phyloP scores from a whole-genome alignment of 2,797 vertebrate species.

The Cynopterus sphinx region DNA sequence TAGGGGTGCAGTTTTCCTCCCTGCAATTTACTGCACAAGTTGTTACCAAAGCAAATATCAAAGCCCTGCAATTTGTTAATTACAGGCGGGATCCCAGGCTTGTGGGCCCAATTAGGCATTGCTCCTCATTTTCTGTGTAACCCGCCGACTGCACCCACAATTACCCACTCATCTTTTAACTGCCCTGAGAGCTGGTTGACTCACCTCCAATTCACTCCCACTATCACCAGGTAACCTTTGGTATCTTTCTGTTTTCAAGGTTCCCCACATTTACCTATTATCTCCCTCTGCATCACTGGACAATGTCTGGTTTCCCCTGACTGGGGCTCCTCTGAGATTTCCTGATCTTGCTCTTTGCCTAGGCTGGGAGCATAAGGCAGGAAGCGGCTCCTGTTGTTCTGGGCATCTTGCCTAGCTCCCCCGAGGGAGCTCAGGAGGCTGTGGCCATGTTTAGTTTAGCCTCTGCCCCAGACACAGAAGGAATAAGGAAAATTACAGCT shows the following conservation, averaged over 20 bases:
- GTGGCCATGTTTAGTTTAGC: not conserved
- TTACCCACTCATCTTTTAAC: constrained; percentile 74
- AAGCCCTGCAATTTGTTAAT: constrained; percentile 78
- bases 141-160: constrained; percentile 66
- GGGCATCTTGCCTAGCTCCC: constrained; percentile 51
- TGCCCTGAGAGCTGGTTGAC: constrained; percentile 66
- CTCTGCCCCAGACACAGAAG: constrained; percentile 56
- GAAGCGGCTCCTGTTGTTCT: constrained; percentile 34
- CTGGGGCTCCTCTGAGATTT: not conserved
- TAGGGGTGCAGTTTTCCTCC: constrained; percentile 69
- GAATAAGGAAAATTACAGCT: constrained; percentile 52
- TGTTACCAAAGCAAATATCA: constrained; percentile 78
- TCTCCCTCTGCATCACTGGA: constrained; percentile 2
- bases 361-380: not conserved
- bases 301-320: not conserved
- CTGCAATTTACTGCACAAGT: constrained; percentile 67
- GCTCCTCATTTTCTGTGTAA: constrained; percentile 75
- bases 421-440: constrained; percentile 15
- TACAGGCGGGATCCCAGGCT: constrained; percentile 75
- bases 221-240: constrained; percentile 60
- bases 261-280: not conserved
- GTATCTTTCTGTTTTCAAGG: constrained; percentile 63
- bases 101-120: constrained; percentile 78
- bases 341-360: not conserved
- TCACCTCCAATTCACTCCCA: constrained; percentile 65